phyloP scores from a whole-genome alignment of 2,113 vertebrate genomes.

The Salvelinus namaycush region DNA sequence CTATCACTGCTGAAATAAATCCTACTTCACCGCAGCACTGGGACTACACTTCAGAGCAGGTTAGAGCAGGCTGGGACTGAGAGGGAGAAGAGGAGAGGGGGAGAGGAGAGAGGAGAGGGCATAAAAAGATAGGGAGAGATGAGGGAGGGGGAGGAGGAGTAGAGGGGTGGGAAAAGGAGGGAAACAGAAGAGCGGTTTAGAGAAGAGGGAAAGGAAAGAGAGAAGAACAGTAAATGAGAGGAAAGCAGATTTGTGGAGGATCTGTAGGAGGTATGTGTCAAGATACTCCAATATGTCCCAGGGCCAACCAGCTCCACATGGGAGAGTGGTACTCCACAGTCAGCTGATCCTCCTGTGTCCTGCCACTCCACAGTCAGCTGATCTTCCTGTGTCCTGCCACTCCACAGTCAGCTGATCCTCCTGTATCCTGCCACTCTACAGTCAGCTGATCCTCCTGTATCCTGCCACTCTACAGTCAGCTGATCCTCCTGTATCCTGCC shows the following conservation, averaged over 20 bases:
- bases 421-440: too few relatives aligned
- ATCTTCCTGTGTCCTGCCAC: too few relatives aligned
- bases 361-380: too few relatives aligned
- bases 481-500: too few relatives aligned
- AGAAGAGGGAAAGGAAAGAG: background rate
- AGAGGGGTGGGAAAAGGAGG: background rate
- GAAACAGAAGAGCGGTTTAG: background rate
- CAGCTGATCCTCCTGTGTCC: too few relatives aligned
- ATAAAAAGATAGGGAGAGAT: conserved; percentile 14
- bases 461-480: too few relatives aligned
- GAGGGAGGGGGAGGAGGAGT: background rate
- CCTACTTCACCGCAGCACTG: conserved; percentile 2
- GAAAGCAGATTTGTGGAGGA: background rate
- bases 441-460: too few relatives aligned
- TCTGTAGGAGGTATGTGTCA: conserved; percentile 2
- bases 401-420: too few relatives aligned
- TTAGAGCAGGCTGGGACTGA: background rate
- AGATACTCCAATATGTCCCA: too few relatives aligned
- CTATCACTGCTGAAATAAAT: conserved; percentile 38
- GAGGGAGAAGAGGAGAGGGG: background rate
- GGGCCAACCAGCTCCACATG: too few relatives aligned
- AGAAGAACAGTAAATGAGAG: background rate
- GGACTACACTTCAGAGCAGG: background rate
- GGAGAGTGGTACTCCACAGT: too few relatives aligned
- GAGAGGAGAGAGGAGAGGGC: background rate